Conservation (phyloP, 2,113 vertebrate genomes). For the Pterocles burchelli region DNA sequence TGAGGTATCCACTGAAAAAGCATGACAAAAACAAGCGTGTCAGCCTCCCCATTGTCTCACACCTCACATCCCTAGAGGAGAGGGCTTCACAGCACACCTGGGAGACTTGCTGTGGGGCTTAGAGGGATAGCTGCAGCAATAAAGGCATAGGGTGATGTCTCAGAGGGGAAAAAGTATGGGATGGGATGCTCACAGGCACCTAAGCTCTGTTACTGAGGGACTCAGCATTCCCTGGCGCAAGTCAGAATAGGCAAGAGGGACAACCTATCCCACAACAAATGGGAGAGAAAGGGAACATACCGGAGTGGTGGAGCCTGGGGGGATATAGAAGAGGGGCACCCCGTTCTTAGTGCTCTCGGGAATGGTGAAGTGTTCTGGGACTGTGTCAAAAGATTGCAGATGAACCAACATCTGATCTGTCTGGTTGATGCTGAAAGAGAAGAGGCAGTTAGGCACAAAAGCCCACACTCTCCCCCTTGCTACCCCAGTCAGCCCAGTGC, state of each 20-base stretch:
- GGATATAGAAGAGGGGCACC: slow-evolving; percentile 97
- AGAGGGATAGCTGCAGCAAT: neutral
- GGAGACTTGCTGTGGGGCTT: neutral
- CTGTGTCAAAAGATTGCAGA: slow-evolving; percentile 94
- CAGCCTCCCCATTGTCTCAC: neutral
- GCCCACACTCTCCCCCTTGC: neutral
- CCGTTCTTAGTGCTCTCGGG: slow-evolving; percentile 98
- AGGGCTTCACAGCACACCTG: neutral
- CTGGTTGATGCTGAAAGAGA: slow-evolving; percentile 91
- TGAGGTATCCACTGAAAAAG: neutral
- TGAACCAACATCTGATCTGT: slow-evolving; percentile 99
- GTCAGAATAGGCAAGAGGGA: neutral
- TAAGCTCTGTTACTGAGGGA: neutral
- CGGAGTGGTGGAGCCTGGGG: slow-evolving; percentile 93
- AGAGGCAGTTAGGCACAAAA: neutral
- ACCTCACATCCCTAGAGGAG: neutral
- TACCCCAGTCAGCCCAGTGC: neutral
- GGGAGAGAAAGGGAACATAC: slow-evolving; percentile 67
- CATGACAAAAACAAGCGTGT: neutral
- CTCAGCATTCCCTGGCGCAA: neutral
- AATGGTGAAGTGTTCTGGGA: slow-evolving; percentile 95
- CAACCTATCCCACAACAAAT: neutral
- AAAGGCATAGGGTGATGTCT: neutral
- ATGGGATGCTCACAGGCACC: neutral
- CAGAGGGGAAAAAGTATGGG: neutral